A percentile compares a stretch with the other conserved stretches of the same genome.
Conservation (phyloP, 2,113 vertebrate species). For the Alosa alosa region DNA sequence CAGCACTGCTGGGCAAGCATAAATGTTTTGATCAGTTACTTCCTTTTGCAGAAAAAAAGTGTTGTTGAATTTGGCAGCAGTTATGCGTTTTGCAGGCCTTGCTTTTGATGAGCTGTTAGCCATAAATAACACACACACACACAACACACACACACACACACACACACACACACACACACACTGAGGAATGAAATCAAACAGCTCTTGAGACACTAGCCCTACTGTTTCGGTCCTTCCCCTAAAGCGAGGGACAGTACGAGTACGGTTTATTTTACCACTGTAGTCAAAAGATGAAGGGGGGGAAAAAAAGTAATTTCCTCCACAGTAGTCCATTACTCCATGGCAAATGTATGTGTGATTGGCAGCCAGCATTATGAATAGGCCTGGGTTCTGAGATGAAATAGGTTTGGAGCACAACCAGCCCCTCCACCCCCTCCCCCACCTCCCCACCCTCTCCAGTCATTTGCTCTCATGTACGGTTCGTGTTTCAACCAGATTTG, state of each 20-base stretch:
- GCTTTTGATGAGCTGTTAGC: conserved; percentile 47
- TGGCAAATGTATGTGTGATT: conserved; percentile 36
- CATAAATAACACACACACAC: conserved; percentile 52
- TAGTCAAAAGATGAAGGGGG: conserved; percentile 11
- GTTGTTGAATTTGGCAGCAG: conserved; percentile 52
- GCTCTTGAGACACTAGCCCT: conserved; percentile 51
- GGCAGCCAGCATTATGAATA: conserved; percentile 31
- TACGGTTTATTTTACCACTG: conserved; percentile 44
- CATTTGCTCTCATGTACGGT: conserved; percentile 19
- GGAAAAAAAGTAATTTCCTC: conserved; percentile 23
- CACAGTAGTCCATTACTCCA: conserved; percentile 35
- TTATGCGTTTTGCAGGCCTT: conserved; percentile 34
- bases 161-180: not conserved
- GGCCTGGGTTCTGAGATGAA: conserved; percentile 15
- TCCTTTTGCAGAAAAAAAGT: conserved; percentile 41
- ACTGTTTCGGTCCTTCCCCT: conserved; percentile 48
- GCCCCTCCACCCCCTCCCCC: not conserved
- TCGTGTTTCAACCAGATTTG: conserved; percentile 35
- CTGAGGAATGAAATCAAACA: conserved; percentile 29
- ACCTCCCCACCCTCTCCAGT: not conserved
- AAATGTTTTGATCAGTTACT: conserved; percentile 23
- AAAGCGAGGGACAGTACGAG: conserved; percentile 3
- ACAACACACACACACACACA: not conserved
- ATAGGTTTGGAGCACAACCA: not conserved
- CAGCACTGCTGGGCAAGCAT: conserved; percentile 27